These are phyloP conservation scores for Antechinus flavipes DNA, from an alignment of 2,113 vertebrate genomes.

Conservation along the genomic window DNA sequence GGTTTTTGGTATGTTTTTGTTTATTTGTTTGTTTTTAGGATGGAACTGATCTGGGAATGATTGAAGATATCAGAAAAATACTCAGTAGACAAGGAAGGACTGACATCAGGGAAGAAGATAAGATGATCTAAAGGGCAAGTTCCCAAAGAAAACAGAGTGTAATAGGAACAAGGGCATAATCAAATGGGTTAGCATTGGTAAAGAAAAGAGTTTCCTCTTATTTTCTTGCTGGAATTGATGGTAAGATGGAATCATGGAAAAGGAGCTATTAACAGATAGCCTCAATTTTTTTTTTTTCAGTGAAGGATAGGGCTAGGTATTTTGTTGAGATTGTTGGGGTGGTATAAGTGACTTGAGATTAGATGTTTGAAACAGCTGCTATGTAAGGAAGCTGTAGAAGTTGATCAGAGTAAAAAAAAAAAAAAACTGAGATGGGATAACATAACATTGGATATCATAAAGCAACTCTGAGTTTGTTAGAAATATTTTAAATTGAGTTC, in stretches of 20 bases:
- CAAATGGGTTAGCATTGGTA: neutral
- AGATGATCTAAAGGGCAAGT: neutral
- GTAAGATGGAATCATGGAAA: neutral
- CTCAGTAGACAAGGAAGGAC: neutral
- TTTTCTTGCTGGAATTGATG: neutral
- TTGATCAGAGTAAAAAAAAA: neutral
- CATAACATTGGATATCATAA: neutral
- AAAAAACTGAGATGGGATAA: neutral
- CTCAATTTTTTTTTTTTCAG: neutral
- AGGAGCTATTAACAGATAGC: neutral
- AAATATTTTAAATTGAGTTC: conserved; percentile 24
- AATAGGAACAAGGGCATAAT: neutral
- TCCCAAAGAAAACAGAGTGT: neutral
- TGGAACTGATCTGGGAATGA: neutral
- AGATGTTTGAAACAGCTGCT: neutral
- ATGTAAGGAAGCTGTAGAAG: neutral
- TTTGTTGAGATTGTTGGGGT: neutral
- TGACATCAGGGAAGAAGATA: neutral
- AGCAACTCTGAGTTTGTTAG: neutral
- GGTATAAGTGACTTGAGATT: neutral
- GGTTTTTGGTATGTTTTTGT: neutral
- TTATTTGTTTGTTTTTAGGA: neutral
- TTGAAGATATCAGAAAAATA: neutral
- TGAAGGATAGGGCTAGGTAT: neutral
- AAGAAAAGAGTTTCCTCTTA: neutral